Percentiles rank a stretch among this genome's conserved stretches.
phyloP scores from a whole-genome alignment of 2,888 invertebrate genomes.

The Acleris emargana region DNA sequence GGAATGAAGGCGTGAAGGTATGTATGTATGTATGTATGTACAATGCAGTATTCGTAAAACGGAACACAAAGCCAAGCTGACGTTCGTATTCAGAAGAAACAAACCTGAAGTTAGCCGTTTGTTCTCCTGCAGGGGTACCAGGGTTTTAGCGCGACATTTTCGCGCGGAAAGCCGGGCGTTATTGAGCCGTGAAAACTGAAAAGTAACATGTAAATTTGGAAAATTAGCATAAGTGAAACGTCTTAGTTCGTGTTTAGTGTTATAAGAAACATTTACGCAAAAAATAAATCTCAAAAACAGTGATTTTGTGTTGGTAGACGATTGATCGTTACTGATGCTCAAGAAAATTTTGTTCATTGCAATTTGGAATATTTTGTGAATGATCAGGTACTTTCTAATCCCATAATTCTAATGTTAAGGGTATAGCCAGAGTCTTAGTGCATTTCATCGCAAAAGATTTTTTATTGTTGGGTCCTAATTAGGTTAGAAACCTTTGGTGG shows the following conservation, averaged over 20 bases:
- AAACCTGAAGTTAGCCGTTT: constrained; percentile 75
- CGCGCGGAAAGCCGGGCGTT: constrained; percentile 84
- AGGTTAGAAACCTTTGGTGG: constrained; percentile 78
- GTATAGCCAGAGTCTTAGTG: constrained; percentile 45
- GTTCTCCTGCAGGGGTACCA: constrained; percentile 60
- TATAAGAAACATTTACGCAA: constrained; percentile 49
- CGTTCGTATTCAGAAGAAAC: constrained; percentile 78
- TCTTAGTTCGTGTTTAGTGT: constrained; percentile 55
- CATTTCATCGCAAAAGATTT: constrained; percentile 41
- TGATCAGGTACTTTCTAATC: constrained; percentile 74
- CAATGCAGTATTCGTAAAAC: constrained; percentile 47
- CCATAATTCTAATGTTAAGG: constrained; percentile 47
- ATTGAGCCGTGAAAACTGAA: constrained; percentile 81
- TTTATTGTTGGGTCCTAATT: constrained; percentile 59
- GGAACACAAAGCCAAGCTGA: constrained; percentile 55
- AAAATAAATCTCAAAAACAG: constrained; percentile 51
- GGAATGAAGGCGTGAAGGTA: too few relatives aligned
- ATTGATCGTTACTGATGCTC: constrained; percentile 57
- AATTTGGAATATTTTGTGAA: constrained; percentile 75
- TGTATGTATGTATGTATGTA: not conserved
- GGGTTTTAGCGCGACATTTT: constrained; percentile 83
- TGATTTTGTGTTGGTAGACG: constrained; percentile 53
- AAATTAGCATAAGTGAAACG: constrained; percentile 51
- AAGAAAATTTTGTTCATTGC: constrained; percentile 64
- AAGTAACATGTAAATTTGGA: constrained; percentile 62